Conservation (phyloP, 1,140 invertebrate genomes). For the Drosophila sproati region DNA sequence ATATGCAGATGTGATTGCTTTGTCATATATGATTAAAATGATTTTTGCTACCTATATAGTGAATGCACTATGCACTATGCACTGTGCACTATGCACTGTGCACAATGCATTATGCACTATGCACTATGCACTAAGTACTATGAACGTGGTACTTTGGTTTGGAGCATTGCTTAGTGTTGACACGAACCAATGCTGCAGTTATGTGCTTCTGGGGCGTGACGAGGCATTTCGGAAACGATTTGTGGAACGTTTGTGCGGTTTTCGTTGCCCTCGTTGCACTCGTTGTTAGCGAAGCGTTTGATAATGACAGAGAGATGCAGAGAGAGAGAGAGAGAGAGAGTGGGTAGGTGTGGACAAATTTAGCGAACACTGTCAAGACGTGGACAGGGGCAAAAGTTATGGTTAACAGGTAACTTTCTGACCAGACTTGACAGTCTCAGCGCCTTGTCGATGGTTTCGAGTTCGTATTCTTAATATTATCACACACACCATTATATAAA, state of each 20-base stretch:
- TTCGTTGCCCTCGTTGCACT: conserved; percentile 29
- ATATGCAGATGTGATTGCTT: conserved; percentile 5
- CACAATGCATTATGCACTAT: neutral
- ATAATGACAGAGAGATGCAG: conserved; percentile 22
- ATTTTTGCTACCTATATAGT: conserved; percentile 1
- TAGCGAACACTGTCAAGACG: conserved; percentile 46
- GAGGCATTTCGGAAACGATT: conserved; percentile 16
- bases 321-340: neutral
- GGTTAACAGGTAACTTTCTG: conserved; percentile 16
- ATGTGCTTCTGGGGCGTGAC: conserved; percentile 6
- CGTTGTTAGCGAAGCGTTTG: conserved; percentile 58
- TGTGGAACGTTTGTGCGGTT: conserved; percentile 24
- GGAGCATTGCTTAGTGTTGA: conserved; percentile 31
- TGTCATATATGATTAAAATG: neutral
- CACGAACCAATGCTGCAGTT: conserved; percentile 48
- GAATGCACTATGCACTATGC: neutral
- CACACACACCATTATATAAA: conserved; percentile 49
- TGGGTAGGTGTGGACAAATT: conserved; percentile 5
- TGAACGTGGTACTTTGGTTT: neutral
- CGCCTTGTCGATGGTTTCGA: conserved; percentile 39
- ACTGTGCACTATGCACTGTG: neutral
- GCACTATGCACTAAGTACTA: neutral
- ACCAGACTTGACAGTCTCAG: conserved; percentile 38
- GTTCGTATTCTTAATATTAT: conserved; percentile 36
- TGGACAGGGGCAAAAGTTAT: conserved; percentile 20